Percentiles rank a stretch among this genome's conserved stretches.
phyloP scores from a whole-genome alignment of 2,888 invertebrate species.

The Alloscopus bannaensis region DNA sequence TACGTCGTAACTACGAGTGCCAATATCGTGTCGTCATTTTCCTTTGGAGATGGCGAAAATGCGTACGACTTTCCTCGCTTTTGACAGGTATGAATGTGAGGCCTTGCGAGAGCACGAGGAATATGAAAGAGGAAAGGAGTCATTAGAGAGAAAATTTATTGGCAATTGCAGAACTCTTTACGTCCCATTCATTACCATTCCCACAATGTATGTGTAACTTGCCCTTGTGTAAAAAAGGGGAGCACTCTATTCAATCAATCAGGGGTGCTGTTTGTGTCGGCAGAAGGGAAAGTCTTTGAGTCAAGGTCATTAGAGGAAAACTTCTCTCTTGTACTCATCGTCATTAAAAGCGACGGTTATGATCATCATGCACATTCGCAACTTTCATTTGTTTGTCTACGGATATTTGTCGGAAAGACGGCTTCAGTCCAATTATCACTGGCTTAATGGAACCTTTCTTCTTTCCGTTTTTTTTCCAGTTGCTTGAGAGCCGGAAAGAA shows the following conservation, averaged over 20 bases:
- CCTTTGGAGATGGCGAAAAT: not conserved
- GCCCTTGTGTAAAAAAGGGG: too few relatives aligned
- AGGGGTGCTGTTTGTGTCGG: too few relatives aligned
- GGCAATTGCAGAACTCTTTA: conserved; percentile 21
- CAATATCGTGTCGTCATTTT: conserved; percentile 5
- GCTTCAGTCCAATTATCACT: not conserved
- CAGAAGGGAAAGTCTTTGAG: too few relatives aligned
- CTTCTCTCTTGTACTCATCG: too few relatives aligned
- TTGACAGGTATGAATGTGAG: conserved; percentile 8
- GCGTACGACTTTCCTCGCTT: not conserved
- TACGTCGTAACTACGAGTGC: not conserved
- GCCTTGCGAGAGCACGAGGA: not conserved
- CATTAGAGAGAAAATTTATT: conserved; percentile 47
- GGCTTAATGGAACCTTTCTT: not conserved
- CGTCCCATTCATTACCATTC: not conserved
- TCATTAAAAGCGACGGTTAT: too few relatives aligned
- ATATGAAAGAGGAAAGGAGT: not conserved
- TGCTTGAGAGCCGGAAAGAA: too few relatives aligned
- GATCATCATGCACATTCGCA: too few relatives aligned
- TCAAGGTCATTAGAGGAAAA: too few relatives aligned
- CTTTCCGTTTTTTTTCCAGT: not conserved
- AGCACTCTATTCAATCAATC: too few relatives aligned
- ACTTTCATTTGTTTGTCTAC: too few relatives aligned
- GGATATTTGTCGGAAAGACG: not conserved
- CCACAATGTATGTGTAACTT: conserved; percentile 1